Percentiles rank a stretch among this genome's conserved stretches.
phyloP scores from a whole-genome alignment of 1,140 invertebrate genomes.

The Chelonus insularis region DNA sequence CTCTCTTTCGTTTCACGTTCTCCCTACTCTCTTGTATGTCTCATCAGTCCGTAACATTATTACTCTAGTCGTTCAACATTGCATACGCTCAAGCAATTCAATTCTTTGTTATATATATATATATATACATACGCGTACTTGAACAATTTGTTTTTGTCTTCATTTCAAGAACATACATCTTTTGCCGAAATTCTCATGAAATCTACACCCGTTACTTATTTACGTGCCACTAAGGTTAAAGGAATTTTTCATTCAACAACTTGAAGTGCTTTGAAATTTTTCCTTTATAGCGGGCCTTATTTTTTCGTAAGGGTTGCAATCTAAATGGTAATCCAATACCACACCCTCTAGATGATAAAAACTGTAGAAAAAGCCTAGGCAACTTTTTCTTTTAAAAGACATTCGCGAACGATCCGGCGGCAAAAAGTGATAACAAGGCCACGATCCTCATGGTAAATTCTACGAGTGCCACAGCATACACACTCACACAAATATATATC shows the following conservation, averaged over 20 bases:
- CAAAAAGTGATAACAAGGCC: slow-evolving; percentile 54
- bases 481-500: slow-evolving; percentile 1
- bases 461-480: slow-evolving; percentile 27
- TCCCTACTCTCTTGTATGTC: slow-evolving; percentile 6
- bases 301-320: slow-evolving; percentile 43
- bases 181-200: too few relatives aligned
- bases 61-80: slow-evolving; percentile 18
- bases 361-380: slow-evolving; percentile 31
- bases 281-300: too few relatives aligned
- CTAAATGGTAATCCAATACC: slow-evolving; percentile 59
- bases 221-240: too few relatives aligned
- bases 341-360: slow-evolving; percentile 51
- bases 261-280: too few relatives aligned
- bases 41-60: slow-evolving; percentile 19
- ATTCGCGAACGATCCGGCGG: slow-evolving; percentile 7
- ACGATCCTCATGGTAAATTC: slow-evolving; percentile 37
- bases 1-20: slow-evolving; percentile 21
- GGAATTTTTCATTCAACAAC: too few relatives aligned
- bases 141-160: neutral
- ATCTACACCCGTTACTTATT: too few relatives aligned
- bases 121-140: neutral
- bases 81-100: neutral
- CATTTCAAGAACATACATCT: too few relatives aligned
- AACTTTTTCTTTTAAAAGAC: neutral
- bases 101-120: too few relatives aligned